Evolutionary conservation across 2,113 vertebrate genomes (phyloP).

Genomic region (Toxotes chatareus): DNA sequence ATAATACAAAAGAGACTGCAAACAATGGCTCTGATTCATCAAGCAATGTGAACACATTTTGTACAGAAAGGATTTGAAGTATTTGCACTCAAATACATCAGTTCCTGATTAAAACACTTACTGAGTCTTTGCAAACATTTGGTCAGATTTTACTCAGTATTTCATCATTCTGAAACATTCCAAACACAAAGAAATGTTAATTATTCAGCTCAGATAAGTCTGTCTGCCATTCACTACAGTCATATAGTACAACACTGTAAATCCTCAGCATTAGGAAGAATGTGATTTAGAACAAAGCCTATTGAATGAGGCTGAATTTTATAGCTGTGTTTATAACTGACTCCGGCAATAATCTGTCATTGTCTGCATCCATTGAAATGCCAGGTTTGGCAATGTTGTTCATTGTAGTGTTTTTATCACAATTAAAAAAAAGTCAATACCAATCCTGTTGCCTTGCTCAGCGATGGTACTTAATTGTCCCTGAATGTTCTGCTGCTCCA

Average conservation of each 20-base stretch:
- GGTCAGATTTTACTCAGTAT: conserved; percentile 36
- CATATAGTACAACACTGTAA: neutral
- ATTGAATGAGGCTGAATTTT: conserved; percentile 16
- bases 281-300: conserved; percentile 18
- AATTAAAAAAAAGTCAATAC: conserved; percentile 32
- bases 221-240: conserved; percentile 14
- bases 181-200: conserved; percentile 42
- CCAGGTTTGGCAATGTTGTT: conserved; percentile 27
- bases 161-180: conserved; percentile 56
- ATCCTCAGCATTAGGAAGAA: conserved; percentile 7
- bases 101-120: conserved; percentile 24
- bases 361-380: conserved; percentile 30
- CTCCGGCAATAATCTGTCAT: conserved; percentile 12
- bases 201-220: conserved; percentile 31
- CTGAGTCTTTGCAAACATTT: conserved; percentile 45
- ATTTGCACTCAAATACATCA: neutral
- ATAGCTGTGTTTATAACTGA: conserved; percentile 13
- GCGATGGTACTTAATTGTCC: conserved; percentile 32
- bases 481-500: conserved; percentile 47
- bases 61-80: conserved; percentile 9
- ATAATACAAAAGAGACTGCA: neutral
- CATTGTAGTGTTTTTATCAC: conserved; percentile 33
- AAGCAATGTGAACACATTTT: neutral
- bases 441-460: conserved; percentile 30
- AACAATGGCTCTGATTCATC: conserved; percentile 29